phyloP scores from a whole-genome alignment of 2,797 vertebrate species.

The Enteromius radiatus region DNA sequence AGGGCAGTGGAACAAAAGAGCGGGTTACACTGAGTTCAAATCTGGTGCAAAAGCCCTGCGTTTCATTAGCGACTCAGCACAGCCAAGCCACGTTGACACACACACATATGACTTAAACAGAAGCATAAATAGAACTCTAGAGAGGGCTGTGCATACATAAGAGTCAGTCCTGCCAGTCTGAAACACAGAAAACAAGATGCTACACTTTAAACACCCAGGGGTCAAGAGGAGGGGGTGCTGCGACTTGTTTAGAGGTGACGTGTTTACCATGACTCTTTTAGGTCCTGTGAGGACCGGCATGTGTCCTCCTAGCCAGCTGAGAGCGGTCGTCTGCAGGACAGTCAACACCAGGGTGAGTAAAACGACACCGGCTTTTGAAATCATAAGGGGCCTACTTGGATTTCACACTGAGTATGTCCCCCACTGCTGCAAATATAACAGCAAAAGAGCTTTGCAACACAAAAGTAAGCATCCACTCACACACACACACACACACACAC shows the following conservation, averaged over 20 bases:
- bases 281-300: conserved; percentile 20
- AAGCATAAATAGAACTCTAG: conserved; percentile 20
- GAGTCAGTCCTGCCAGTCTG: background rate
- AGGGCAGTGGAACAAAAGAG: conserved; percentile 51
- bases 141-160: background rate
- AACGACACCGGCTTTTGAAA: conserved; percentile 52
- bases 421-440: conserved; percentile 15
- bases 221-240: background rate
- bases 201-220: conserved; percentile 22
- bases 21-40: conserved; percentile 55
- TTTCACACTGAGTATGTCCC: conserved; percentile 48
- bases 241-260: conserved; percentile 13
- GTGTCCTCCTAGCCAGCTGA: conserved; percentile 31
- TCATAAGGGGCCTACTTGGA: conserved; percentile 32
- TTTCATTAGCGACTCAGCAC: conserved; percentile 59
- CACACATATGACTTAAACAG: conserved; percentile 31
- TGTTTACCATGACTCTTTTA: conserved; percentile 32
- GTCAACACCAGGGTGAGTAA: conserved; percentile 38
- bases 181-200: conserved; percentile 29
- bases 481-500: background rate
- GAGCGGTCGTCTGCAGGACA: background rate
- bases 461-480: conserved; percentile 22
- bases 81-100: conserved; percentile 39
- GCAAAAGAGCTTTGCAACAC: conserved; percentile 13
- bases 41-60: conserved; percentile 50